Evolutionary conservation across 1,140 invertebrate species (phyloP), one percentile per base, ranked within the genome.

Genomic region (Drosophila lowei): DNA sequence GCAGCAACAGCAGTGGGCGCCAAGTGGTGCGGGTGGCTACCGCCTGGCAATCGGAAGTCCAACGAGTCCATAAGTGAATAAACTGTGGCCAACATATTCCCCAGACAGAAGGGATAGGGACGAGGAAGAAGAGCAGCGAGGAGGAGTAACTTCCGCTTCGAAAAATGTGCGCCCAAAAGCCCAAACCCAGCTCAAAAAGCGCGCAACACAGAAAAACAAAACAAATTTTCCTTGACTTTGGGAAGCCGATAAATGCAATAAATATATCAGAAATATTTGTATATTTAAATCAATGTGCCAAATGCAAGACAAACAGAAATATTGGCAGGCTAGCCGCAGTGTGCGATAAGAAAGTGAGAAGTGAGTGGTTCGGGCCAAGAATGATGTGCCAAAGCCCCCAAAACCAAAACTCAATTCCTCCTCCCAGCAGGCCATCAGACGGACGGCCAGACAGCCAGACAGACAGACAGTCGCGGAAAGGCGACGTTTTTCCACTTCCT

Each of bases 201-300:
- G 16, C 8, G 8, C 30, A 34, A 5, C 11, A 4, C 3, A 42
- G n/a, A 43, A 70, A 77, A 70, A 68, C 48, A 70, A 73, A 76
- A 77, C 64, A 63, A 74, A 81, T 77, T 77, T 77, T 38, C 67
- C 48, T 71, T 60, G 56, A 43, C 49, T 50, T 74, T 85, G 80
- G 67, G 63, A 47, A 13, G 60, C 50, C 62, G 18, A 18, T 18
- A 80, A 68, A 58, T 77, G 59, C 85, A 77, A 85, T 86, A 86
- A 86, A 77, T 77, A 66, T 74, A 85, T 85, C 81, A 85, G 56
- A 76, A 81, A 57, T 85, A 23, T 23, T 23, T 2, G 23, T 57
- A 68, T 71, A 77, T 61, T 78, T 78, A 78, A 86, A 86, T 83
- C 83, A 86, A 86, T 78, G 83, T 79, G 81, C 76, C 74, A 77